Evolutionary conservation across 2,113 vertebrate species (phyloP).

Genomic region (Tachysurus fulvidraco): DNA sequence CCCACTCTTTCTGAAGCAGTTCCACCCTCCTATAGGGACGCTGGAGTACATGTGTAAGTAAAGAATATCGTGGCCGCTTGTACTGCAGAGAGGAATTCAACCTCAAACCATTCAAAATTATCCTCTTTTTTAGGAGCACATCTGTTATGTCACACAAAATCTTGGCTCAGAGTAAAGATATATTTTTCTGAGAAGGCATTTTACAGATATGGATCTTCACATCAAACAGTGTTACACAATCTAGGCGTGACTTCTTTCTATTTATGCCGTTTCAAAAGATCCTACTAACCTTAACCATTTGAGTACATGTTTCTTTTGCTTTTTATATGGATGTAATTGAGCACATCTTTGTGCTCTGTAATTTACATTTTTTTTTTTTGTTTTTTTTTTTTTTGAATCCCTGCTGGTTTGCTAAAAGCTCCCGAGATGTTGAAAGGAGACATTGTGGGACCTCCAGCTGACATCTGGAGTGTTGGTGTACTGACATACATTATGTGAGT

Average conservation of each 20-base stretch:
- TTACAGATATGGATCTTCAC: conserved; percentile 2
- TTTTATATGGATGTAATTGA: conserved; percentile 17
- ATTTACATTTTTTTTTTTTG: conserved; percentile 48
- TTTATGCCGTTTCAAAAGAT: background rate
- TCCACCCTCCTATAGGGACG: conserved; percentile 85
- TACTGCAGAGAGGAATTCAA: conserved; percentile 8
- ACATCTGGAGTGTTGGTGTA: conserved; percentile 92
- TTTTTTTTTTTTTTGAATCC: conserved; percentile 40
- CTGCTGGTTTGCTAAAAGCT: conserved; percentile 68
- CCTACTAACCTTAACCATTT: conserved; percentile 6
- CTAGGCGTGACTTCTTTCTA: background rate
- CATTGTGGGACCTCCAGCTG: conserved; percentile 90
- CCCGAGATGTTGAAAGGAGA: conserved; percentile 98
- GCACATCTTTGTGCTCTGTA: conserved; percentile 24
- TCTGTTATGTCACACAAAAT: background rate
- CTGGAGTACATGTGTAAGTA: conserved; percentile 95
- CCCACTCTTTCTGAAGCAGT: conserved; percentile 86
- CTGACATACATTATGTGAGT: conserved; percentile 96
- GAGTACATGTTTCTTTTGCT: conserved; percentile 9
- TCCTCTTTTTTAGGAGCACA: background rate
- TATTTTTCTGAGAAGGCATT: background rate
- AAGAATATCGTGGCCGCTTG: background rate
- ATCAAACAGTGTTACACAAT: background rate
- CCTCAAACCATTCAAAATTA: background rate
- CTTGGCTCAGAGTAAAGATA: background rate